Conservation (phyloP, 2,113 vertebrate genomes). For the Coracopsis vasa region DNA sequence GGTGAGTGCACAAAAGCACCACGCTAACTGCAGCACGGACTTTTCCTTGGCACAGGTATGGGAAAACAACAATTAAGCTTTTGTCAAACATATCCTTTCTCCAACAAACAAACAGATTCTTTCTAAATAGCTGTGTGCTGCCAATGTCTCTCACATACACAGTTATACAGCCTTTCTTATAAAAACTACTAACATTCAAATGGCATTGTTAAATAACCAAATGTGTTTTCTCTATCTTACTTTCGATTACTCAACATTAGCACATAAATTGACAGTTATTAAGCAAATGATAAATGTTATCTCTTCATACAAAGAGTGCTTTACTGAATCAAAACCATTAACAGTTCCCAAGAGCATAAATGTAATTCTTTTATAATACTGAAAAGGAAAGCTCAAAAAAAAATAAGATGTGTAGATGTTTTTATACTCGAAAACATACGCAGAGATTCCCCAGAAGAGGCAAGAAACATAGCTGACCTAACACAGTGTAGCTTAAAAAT, state of each 20-base stretch:
- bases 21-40: not conserved
- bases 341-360: slow-evolving; percentile 44
- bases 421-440: slow-evolving; percentile 34
- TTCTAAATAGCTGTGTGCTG: not conserved
- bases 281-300: slow-evolving; percentile 57
- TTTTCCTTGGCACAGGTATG: not conserved
- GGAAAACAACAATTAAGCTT: slow-evolving; percentile 17
- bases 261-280: slow-evolving; percentile 49
- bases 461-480: slow-evolving; percentile 35
- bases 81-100: not conserved
- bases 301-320: slow-evolving; percentile 23
- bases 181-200: not conserved
- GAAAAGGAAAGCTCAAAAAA: not conserved
- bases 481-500: slow-evolving; percentile 46
- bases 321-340: slow-evolving; percentile 62
- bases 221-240: not conserved
- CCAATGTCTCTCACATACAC: not conserved
- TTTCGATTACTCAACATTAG: slow-evolving; percentile 34
- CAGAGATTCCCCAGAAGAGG: slow-evolving; percentile 33
- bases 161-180: not conserved
- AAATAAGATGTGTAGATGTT: not conserved
- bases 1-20: not conserved
- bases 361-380: slow-evolving; percentile 47
- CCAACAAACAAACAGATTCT: not conserved
- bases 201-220: not conserved